Conservation (phyloP, 2,113 vertebrate genomes). For the Oryzias javanicus region DNA sequence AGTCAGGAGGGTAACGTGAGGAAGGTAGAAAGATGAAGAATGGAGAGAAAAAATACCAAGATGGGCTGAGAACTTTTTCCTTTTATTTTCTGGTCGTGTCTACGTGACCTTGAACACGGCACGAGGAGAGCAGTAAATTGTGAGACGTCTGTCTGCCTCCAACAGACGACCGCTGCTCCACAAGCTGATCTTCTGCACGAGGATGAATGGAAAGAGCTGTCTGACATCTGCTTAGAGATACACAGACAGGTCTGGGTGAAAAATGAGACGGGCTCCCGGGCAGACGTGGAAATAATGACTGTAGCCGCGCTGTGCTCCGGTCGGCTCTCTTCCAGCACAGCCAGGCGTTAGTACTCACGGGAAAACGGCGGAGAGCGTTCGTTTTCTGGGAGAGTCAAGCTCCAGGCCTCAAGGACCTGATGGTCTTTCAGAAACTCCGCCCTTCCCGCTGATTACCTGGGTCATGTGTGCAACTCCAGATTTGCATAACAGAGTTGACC, state of each 20-base stretch:
- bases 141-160: constrained; percentile 60
- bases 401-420: no score
- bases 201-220: constrained; percentile 40
- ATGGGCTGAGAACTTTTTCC: neutral
- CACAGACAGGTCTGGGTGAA: constrained; percentile 36
- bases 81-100: constrained; percentile 26
- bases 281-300: constrained; percentile 41
- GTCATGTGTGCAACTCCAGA: no score
- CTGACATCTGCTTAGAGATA: constrained; percentile 46
- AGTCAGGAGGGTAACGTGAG: constrained; percentile 18
- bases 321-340: no score
- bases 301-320: no score
- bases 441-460: no score
- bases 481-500: no score
- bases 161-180: constrained; percentile 53
- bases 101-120: constrained; percentile 62
- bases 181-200: constrained; percentile 53
- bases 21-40: constrained; percentile 26
- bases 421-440: no score
- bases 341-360: no score
- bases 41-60: constrained; percentile 12
- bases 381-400: no score
- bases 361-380: no score
- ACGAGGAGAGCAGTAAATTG: constrained; percentile 39
- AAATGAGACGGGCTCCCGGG: constrained; percentile 47